Base-by-base conservation (phyloP, 2,113 vertebrate genomes). In the Rattus rattus region DNA sequence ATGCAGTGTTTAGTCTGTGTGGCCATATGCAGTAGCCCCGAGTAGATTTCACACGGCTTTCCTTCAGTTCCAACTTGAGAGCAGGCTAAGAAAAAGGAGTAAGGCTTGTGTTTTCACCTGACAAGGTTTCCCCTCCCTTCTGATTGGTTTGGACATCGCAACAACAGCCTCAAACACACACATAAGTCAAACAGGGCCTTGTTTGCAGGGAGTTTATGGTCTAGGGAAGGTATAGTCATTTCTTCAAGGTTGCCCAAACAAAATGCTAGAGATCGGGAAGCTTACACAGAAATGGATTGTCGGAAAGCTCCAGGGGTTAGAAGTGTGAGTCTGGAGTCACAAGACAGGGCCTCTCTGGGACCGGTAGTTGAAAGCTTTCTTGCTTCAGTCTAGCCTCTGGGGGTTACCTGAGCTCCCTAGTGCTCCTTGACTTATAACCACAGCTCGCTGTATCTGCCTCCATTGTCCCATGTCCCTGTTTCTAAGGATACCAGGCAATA, bases 41-140 rank as follows among this genome's bases (percentile, higher is more conserved):
- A 65, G 86, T 80, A 67, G 65, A 56, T 36, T 86, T 77, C 67
- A 73, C 80, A 24, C 84, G 65, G 47, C 97, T 95, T 87, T 88
- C 24, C 88, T 85, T 54, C 33, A 33, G 33, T 92, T 96, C 28
- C 72, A 52, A 17, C 65, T 56, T 81, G 88, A 92, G 79, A 90
- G 13, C 69, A 90, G 88, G 67, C 26, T 77, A 93, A 94, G 52
- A 80, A 69, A 70, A 88, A 95, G 65, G 30, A 90, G 70, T 26
- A 72, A 20, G 67, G 56, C 24, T 39, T 36, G 6, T 69, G 33
- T 43, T 96, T 94, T 43, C 28, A 49, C 67, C 20, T 84, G 81
- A 22, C 30, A 24, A 95, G 61, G 28, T 73, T 89, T 72, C 54
- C 70, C n/a, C 5, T 39, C 19, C 30, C 63, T 59, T 77, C 22